Conservation (phyloP, 2,888 invertebrate genomes). For the Bellardia pandia region DNA sequence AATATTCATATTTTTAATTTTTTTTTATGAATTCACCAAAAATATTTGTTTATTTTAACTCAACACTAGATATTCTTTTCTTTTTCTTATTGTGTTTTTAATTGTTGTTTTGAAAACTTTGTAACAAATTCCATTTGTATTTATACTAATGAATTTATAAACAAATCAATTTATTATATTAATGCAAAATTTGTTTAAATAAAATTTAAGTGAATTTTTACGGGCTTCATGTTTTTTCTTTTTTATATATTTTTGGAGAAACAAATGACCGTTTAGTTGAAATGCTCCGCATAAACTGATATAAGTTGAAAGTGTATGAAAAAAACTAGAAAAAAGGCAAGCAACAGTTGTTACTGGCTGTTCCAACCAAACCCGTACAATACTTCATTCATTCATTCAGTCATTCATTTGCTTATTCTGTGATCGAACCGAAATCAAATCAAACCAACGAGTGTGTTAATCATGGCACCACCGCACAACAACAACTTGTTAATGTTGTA, state of each 20-base stretch:
- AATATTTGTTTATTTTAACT: conserved; percentile 63
- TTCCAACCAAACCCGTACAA: conserved; percentile 30
- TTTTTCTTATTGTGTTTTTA: conserved; percentile 8
- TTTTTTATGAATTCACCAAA: conserved; percentile 15
- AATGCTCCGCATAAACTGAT: conserved; percentile 62
- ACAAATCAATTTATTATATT: conserved; percentile 53
- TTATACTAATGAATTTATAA: conserved; percentile 35
- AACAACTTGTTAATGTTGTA: neutral
- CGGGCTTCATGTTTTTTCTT: neutral
- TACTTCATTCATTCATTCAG: neutral
- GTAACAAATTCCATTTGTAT: conserved; percentile 67
- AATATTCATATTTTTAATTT: conserved; percentile 4
- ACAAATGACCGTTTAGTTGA: conserved; percentile 34
- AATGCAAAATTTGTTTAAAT: conserved; percentile 6
- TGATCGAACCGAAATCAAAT: conserved; percentile 36
- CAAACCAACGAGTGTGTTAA: neutral
- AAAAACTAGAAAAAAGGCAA: conserved; percentile 36
- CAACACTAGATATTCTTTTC: conserved; percentile 37
- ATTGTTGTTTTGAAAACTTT: conserved; percentile 56
- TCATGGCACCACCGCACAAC: neutral
- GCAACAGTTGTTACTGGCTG: conserved; percentile 62
- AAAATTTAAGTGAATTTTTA: neutral
- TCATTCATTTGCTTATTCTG: neutral
- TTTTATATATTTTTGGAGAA: neutral
- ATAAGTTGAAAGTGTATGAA: neutral